phyloP scores from a whole-genome alignment of 23 tunicate genomes.

The Halocynthia roretzi region DNA sequence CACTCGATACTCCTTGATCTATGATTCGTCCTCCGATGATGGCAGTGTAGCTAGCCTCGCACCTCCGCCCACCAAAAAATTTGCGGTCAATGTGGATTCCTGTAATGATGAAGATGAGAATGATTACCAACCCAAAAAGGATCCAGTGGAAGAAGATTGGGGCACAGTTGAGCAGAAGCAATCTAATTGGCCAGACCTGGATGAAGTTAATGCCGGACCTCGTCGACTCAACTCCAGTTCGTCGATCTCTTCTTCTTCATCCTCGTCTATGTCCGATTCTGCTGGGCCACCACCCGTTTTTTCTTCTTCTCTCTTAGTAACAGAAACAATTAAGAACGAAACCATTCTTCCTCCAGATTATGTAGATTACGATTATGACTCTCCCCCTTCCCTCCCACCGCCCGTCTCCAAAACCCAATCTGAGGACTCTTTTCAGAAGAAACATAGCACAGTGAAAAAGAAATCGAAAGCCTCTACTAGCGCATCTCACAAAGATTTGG shows the following conservation, averaged over 20 bases:
- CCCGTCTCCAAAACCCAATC: too few relatives aligned
- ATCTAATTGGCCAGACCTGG: neutral
- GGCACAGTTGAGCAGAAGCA: neutral
- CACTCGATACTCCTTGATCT: conserved; percentile 8
- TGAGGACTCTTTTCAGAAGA: neutral
- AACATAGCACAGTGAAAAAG: neutral
- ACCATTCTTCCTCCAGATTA: conserved; percentile 38
- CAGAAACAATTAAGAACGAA: conserved; percentile 67
- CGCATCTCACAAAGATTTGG: neutral
- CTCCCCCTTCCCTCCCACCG: neutral
- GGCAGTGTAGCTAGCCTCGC: neutral
- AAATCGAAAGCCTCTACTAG: neutral
- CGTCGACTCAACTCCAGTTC: too few relatives aligned
- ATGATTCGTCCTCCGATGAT: conserved; percentile 1
- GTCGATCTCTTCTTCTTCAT: conserved; percentile 14
- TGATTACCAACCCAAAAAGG: neutral
- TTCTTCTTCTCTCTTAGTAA: conserved; percentile 46
- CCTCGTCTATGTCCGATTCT: conserved; percentile 18
- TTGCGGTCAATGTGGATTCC: neutral
- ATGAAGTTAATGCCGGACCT: neutral
- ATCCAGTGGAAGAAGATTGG: neutral
- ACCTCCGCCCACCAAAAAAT: neutral
- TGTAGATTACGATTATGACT: conserved; percentile 12
- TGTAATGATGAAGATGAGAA: neutral
- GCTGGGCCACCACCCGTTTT: conserved; percentile 40